These are phyloP conservation scores for Tipula confusa DNA, from an alignment of 2,888 invertebrate species.

Conservation along the genomic window DNA sequence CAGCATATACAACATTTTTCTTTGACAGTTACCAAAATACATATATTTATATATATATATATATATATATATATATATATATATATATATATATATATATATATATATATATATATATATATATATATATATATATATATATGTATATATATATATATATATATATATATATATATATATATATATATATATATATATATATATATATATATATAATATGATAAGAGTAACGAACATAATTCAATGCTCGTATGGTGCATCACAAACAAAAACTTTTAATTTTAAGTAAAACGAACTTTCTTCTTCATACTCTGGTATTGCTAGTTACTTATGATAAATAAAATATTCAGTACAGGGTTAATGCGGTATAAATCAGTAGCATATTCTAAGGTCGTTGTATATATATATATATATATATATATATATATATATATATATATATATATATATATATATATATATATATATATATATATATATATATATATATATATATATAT, in stretches of 20 bases:
- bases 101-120: not conserved
- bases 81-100: not conserved
- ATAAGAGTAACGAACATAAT: no score
- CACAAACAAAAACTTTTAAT: not conserved
- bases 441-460: no score
- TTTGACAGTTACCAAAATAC: no score
- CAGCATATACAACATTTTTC: no score
- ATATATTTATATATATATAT: not conserved
- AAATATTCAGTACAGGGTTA: not conserved
- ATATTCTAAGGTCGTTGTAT: not conserved
- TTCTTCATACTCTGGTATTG: not conserved
- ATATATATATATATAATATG: not conserved
- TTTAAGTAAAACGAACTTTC: not conserved
- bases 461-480: no score
- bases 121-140: not conserved
- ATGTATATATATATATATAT: not conserved
- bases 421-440: no score
- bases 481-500: no score
- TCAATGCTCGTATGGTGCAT: not conserved
- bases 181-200: conserved; percentile 6
- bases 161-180: conserved; percentile 6
- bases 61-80: conserved; percentile 6
- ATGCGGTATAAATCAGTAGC: not conserved
- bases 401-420: no score
- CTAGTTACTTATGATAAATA: not conserved